Conservation (phyloP, 2,113 vertebrate genomes). For the Morone saxatilis region DNA sequence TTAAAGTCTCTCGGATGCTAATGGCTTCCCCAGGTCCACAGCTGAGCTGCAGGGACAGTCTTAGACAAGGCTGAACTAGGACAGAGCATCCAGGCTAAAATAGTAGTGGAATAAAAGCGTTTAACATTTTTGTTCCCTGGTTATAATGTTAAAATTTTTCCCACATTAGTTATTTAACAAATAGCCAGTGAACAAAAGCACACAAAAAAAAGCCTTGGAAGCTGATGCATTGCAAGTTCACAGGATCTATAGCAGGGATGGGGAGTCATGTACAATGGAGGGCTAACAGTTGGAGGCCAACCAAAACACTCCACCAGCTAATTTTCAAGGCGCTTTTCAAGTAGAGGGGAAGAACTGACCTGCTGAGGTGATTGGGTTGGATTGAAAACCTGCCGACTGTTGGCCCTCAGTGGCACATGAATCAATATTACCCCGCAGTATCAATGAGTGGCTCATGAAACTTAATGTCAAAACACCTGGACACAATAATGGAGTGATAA, state of each 20-base stretch:
- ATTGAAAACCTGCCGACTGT: conserved; percentile 3
- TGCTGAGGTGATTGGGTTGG: neutral
- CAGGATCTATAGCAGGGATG: neutral
- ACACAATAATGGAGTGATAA: neutral
- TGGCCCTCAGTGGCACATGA: neutral
- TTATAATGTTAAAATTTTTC: neutral
- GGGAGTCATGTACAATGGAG: neutral
- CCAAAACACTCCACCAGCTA: neutral
- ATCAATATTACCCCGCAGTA: neutral
- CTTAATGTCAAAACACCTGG: neutral
- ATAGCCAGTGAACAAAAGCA: neutral
- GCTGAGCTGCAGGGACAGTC: conserved; percentile 39
- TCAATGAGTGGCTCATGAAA: neutral
- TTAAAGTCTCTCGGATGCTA: conserved; percentile 52
- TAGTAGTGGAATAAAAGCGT: neutral
- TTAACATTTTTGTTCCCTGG: neutral
- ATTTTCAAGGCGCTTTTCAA: neutral
- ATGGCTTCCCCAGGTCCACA: conserved; percentile 66
- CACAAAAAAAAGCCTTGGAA: neutral
- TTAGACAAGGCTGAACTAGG: neutral
- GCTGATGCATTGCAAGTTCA: neutral
- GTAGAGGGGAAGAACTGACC: neutral
- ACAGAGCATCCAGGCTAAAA: conserved; percentile 23
- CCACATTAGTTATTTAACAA: neutral
- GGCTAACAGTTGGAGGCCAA: neutral